Evolutionary conservation across 2,113 vertebrate genomes (phyloP).

Genomic region (Lepidothrix coronata): DNA sequence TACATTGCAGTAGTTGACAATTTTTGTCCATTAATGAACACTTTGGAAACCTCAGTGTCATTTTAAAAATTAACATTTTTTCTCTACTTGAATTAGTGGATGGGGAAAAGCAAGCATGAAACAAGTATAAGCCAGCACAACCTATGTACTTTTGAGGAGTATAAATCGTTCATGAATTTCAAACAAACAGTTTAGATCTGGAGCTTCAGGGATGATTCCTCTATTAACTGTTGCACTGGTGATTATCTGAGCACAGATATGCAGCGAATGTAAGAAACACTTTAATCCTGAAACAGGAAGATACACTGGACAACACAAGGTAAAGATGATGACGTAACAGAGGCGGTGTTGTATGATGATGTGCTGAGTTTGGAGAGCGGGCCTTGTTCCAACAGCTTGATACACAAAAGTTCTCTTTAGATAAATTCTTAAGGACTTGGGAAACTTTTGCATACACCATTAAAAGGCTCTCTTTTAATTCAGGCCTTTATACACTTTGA

Average conservation of each 20-base stretch:
- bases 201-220: background rate
- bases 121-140: accelerated
- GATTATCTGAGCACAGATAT: background rate
- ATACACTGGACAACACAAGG: background rate
- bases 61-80: background rate
- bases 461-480: background rate
- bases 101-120: background rate
- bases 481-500: background rate
- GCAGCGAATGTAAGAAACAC: background rate
- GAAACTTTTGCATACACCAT: background rate
- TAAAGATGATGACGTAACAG: background rate
- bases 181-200: background rate
- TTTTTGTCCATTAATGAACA: background rate
- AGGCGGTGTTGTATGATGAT: background rate
- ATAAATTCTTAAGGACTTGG: background rate
- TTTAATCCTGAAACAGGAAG: background rate
- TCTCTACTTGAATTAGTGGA: background rate
- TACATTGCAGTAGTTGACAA: background rate
- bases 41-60: background rate
- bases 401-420: background rate
- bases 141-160: background rate
- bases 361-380: background rate
- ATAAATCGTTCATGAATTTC: background rate
- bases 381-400: background rate
- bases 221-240: background rate